A percentile compares a stretch with the other conserved stretches of the same genome.
These are phyloP conservation scores for Graptemys geographica DNA, from an alignment of 2,797 vertebrate species.

Conservation along the genomic window DNA sequence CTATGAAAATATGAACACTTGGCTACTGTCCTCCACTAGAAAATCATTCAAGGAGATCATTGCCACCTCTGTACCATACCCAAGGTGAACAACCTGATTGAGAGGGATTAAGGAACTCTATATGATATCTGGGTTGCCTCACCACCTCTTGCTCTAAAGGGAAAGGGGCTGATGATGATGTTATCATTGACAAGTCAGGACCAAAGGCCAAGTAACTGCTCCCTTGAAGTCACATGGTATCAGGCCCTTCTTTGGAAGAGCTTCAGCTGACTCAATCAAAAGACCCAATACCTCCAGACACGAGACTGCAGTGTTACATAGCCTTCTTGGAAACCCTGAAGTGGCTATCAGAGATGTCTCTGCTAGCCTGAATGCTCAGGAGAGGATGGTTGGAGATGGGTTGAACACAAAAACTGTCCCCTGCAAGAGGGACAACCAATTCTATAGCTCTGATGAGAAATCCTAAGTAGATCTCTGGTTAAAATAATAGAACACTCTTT, in stretches of 20 bases:
- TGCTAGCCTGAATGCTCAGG: not conserved
- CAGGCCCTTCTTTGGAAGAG: not conserved
- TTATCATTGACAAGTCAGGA: not conserved
- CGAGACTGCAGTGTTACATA: not conserved
- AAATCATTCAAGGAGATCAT: not conserved
- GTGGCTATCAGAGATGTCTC: not conserved
- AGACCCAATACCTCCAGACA: not conserved
- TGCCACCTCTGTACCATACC: not conserved
- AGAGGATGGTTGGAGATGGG: not conserved
- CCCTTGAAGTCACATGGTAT: not conserved
- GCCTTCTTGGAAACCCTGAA: not conserved
- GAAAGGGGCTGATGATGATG: not conserved
- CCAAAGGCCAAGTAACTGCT: not conserved
- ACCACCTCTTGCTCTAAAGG: not conserved
- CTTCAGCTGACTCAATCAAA: not conserved
- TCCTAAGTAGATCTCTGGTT: not conserved
- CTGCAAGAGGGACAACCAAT: not conserved
- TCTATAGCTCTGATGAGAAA: not conserved
- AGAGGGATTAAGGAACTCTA: not conserved
- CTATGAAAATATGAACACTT: fast-evolving
- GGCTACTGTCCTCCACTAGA: not conserved
- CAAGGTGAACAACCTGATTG: not conserved
- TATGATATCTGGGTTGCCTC: not conserved
- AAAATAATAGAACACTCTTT: not conserved
- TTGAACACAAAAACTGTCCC: not conserved